These are phyloP conservation scores for Cochlearius cochlearius DNA, from an alignment of 2,113 vertebrate species.

Conservation along the genomic window DNA sequence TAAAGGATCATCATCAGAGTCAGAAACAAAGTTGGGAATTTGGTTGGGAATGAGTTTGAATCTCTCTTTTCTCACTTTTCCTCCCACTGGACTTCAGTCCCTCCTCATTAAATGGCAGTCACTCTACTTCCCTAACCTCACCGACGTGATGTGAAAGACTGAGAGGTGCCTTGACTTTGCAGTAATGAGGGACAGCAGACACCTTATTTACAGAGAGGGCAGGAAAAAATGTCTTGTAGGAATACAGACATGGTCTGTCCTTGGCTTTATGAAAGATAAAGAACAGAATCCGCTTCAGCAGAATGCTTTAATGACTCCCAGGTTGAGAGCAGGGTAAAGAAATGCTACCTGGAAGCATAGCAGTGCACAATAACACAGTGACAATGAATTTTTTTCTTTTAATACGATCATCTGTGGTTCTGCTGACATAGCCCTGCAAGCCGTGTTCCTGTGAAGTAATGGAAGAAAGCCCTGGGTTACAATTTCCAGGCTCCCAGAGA, in stretches of 20 bases:
- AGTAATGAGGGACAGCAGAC: background rate
- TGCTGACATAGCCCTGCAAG: background rate
- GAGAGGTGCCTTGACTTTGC: background rate
- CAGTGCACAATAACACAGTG: background rate
- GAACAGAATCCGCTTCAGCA: background rate
- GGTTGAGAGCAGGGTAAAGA: background rate
- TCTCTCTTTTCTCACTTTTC: background rate
- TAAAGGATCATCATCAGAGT: background rate
- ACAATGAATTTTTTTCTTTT: background rate
- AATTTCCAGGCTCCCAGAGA: background rate
- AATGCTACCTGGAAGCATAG: background rate
- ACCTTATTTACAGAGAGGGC: background rate
- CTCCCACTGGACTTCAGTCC: background rate
- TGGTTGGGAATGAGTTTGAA: background rate
- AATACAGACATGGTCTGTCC: background rate
- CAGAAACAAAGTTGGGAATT: background rate
- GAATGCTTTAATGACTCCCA: background rate
- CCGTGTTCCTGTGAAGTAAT: background rate
- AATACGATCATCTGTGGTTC: background rate
- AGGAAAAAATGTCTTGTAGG: background rate
- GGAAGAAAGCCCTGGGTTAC: background rate
- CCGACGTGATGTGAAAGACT: background rate
- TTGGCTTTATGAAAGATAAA: background rate
- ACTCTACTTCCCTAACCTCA: background rate
- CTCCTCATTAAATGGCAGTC: background rate